Evolutionary conservation across 2,888 invertebrate species (phyloP), one percentile per base, ranked within the genome.

Genomic region (Schizaphis graminum): DNA sequence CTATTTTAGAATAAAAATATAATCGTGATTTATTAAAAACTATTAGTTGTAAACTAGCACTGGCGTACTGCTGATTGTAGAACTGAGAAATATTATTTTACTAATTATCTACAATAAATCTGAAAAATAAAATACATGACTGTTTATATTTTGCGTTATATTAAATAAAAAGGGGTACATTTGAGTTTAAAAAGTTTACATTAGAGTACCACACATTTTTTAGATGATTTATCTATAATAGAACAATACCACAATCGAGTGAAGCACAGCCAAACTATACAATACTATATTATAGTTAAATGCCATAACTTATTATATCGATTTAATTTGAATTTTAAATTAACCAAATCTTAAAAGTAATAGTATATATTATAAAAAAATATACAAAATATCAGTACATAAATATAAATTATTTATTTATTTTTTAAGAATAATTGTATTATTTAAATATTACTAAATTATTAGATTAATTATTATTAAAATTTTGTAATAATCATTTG

Each of bases 101-200:
- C 35, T 13, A 77, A 35, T 35, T 67, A 35, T 21, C 16, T 35
- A 35, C 35, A 77, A 77, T 77, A 35, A 77, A 77, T 7, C 35
- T 77, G 77, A 77, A 77, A 77, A 77, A 53, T n/a, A 35, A 88
- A 49, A 88, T 88, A 88, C 88, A 53, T 11, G 0, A 21, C 8
- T 88, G 88, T 53, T 88, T 21, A 53, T 88, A 88, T 53, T 35
- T 88, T 88, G 88, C 88, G 53, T 88, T 53, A 35, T 77, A 77
- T 77, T 21, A 77, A 77, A 77, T 35, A 77, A 77, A 77, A 77
- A 77, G 77, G 77, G 77, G 77, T 35, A 77, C 21, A 4, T 35
- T 77, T 35, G 26, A 35, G 35, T 35, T 57, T 57, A 35, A 77
- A 35, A 1, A 0, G 35, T 35, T 77, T 5, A 21, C 35, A 35